phyloP scores from a whole-genome alignment of 2,888 invertebrate species.

The Chalcis sispes region DNA sequence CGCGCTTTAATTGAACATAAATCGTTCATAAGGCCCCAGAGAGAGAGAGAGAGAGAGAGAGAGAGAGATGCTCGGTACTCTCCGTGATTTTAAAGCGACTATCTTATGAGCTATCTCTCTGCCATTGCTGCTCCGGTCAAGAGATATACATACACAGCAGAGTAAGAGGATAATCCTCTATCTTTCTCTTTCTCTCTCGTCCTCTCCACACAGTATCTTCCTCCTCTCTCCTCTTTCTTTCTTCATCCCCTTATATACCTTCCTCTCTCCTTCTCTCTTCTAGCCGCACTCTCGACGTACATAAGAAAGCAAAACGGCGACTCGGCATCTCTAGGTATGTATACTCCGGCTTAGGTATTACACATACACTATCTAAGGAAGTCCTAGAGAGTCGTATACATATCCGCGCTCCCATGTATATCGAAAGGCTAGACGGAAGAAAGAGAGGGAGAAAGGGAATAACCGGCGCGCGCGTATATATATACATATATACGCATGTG shows the following conservation, averaged over 20 bases:
- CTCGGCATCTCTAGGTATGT: too few species aligned
- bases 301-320: too few species aligned
- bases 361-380: too few species aligned
- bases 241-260: background rate
- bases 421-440: too few species aligned
- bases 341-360: too few species aligned
- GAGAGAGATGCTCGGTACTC: constrained; percentile 51
- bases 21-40: constrained; percentile 66
- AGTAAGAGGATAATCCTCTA: constrained; percentile 21
- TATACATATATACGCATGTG: background rate
- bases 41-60: too few species aligned
- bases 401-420: too few species aligned
- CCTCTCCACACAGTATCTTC: background rate
- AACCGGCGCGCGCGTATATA: background rate
- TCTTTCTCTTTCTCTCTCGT: constrained; percentile 5
- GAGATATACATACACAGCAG: constrained; percentile 46
- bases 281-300: too few species aligned
- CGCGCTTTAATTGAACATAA: constrained; percentile 70
- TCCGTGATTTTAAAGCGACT: constrained; percentile 65
- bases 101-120: constrained; percentile 67
- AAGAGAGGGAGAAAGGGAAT: too few species aligned
- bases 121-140: constrained; percentile 58
- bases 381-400: too few species aligned
- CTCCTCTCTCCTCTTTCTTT: constrained; percentile 5
- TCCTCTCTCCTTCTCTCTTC: background rate